Conservation (phyloP, 2,113 vertebrate genomes). For the Bettongia penicillata region DNA sequence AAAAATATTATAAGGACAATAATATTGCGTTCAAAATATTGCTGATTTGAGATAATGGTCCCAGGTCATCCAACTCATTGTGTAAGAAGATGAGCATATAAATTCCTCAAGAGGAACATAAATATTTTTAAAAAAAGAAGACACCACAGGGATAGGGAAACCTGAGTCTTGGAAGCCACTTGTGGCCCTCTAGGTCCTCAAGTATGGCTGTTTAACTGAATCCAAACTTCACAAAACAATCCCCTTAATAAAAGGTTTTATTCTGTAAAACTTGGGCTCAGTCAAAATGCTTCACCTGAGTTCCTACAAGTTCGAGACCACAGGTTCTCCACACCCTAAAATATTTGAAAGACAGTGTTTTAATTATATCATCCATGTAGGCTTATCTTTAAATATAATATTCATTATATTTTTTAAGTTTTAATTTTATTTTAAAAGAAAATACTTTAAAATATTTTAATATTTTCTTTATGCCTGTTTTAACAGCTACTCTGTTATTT, state of each 20-base stretch:
- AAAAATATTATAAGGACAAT: neutral
- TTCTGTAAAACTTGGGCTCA: no score
- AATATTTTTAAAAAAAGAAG: neutral
- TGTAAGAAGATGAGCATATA: neutral
- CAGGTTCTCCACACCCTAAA: neutral
- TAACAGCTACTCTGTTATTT: neutral
- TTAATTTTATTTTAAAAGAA: neutral
- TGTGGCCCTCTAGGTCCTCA: no score
- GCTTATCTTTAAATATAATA: neutral
- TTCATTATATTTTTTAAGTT: neutral
- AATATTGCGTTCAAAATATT: neutral
- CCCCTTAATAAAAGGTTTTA: no score
- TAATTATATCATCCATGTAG: neutral
- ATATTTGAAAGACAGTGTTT: neutral
- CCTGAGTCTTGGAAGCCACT: no score
- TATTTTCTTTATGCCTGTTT: neutral
- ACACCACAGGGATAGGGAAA: neutral
- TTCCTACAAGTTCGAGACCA: no score
- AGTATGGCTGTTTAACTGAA: no score
- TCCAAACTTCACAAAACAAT: no score
- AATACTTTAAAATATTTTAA: neutral
- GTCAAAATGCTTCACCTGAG: no score
- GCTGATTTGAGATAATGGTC: neutral
- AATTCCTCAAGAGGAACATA: neutral
- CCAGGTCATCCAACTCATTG: neutral